Conservation (phyloP, 2,113 vertebrate species). For the Brienomyrus longianalis region DNA sequence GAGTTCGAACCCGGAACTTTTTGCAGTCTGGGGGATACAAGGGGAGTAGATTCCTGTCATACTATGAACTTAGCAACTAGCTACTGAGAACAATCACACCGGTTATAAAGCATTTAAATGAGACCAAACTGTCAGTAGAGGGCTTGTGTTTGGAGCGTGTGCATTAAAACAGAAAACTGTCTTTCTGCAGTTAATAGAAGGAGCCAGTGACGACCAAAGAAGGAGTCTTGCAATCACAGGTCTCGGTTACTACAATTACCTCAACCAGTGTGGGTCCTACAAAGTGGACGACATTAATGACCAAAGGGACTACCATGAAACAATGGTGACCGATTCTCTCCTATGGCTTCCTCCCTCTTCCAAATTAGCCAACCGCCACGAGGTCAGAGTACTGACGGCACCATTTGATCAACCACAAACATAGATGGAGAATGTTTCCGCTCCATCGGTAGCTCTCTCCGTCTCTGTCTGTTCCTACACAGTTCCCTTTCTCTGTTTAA, state of each 20-base stretch:
- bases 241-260: conserved; percentile 90
- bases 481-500: neutral
- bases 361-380: neutral
- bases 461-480: neutral
- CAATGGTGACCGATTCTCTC: conserved; percentile 61
- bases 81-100: neutral
- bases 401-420: neutral
- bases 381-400: neutral
- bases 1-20: neutral
- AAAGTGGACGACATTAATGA: conserved; percentile 98
- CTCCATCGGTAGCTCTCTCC: neutral
- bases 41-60: neutral
- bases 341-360: neutral
- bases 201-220: conserved; percentile 80
- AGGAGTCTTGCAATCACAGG: conserved; percentile 84
- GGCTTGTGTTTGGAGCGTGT: neutral
- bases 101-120: neutral
- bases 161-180: neutral
- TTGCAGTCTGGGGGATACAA: neutral
- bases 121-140: neutral
- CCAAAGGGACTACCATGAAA: conserved; percentile 88
- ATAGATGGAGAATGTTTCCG: neutral
- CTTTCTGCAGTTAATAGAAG: conserved; percentile 81
- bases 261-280: conserved; percentile 93
- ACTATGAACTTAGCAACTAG: neutral